These are phyloP conservation scores for Camponotus fellah DNA, from an alignment of 2,888 invertebrate genomes.

Conservation along the genomic window DNA sequence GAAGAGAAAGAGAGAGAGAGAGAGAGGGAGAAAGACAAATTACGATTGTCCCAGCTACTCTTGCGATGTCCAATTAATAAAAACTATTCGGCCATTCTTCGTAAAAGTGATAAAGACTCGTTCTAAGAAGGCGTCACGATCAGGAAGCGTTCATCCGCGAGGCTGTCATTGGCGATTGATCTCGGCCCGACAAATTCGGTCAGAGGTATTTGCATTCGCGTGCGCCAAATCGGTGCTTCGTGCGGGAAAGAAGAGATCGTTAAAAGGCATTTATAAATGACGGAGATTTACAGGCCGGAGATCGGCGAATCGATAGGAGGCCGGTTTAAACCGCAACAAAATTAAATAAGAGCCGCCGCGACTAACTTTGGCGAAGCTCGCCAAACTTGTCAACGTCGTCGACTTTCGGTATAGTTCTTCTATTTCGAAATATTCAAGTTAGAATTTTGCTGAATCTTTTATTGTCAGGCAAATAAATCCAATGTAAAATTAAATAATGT, in stretches of 20 bases:
- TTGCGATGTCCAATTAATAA: constrained; percentile 57
- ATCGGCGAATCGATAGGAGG: constrained; percentile 71
- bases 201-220: constrained; percentile 74
- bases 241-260: constrained; percentile 75
- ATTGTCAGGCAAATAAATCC: background rate
- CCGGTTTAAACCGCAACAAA: constrained; percentile 65
- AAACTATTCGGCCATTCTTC: constrained; percentile 47
- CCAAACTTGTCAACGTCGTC: constrained; percentile 40
- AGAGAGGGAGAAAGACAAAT: constrained; percentile 48
- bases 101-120: constrained; percentile 68
- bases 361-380: constrained; percentile 29
- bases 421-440: background rate
- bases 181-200: constrained; percentile 75
- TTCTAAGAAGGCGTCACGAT: constrained; percentile 69
- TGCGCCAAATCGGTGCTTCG: constrained; percentile 77
- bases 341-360: constrained; percentile 51
- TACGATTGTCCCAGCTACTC: constrained; percentile 52
- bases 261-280: constrained; percentile 77
- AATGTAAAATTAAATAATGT: background rate
- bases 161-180: constrained; percentile 66
- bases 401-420: constrained; percentile 10
- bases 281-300: constrained; percentile 77
- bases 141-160: constrained; percentile 68
- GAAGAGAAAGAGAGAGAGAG: background rate
- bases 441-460: background rate